Conservation (phyloP, 2,797 vertebrate genomes). For the Sus cebifrons region DNA sequence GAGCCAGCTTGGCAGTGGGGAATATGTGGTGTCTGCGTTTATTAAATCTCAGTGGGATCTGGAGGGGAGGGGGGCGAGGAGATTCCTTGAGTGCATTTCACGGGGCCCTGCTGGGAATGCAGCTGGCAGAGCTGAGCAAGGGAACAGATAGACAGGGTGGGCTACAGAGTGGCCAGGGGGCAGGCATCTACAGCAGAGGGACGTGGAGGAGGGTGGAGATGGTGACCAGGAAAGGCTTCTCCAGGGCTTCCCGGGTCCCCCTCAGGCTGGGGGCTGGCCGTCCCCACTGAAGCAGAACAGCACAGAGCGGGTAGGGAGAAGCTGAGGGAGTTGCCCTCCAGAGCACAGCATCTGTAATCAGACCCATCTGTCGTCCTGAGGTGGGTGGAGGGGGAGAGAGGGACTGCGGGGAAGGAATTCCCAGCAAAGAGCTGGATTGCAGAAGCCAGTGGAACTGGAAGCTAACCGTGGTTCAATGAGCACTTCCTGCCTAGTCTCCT, state of each 20-base stretch:
- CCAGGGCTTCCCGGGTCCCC: not conserved
- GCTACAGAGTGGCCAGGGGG: not conserved
- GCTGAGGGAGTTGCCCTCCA: not conserved
- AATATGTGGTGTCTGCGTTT: not conserved
- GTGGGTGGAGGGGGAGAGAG: not conserved
- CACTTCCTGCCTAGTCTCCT: not conserved
- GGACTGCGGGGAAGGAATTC: not conserved
- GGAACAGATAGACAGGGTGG: not conserved
- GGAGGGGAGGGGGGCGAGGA: constrained; percentile 69
- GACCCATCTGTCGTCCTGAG: not conserved
- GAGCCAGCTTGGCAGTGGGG: not conserved
- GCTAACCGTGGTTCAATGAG: fast-evolving
- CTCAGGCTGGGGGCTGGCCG: not conserved
- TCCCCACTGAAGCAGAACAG: too few relatives aligned
- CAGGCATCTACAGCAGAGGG: not conserved
- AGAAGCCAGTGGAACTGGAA: not conserved
- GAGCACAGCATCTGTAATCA: not conserved
- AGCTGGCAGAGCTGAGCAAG: constrained; percentile 70
- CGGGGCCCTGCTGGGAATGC: constrained; percentile 60
- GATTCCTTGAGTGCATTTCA: constrained; percentile 73
- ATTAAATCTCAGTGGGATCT: constrained; percentile 46
- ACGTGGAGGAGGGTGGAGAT: not conserved
- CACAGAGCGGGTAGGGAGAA: not conserved
- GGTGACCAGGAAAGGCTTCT: constrained; percentile 72
- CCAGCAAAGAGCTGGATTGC: not conserved